Evolutionary conservation across 2,888 invertebrate species (phyloP).

Genomic region (Drosophila kanekoi): DNA sequence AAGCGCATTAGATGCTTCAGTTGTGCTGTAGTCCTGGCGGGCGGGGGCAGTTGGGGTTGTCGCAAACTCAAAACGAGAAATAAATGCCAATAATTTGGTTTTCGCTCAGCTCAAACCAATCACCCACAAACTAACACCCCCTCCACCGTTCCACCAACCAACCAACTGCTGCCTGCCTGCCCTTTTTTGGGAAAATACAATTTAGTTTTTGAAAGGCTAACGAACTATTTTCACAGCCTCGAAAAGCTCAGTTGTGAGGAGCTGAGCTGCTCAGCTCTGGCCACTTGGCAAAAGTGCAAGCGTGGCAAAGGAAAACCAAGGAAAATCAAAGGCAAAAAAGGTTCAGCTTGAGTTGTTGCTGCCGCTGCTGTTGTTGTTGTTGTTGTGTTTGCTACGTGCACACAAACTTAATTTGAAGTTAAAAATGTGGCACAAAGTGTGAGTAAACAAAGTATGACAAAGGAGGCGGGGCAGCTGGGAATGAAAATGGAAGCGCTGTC

Average conservation of each 20-base stretch:
- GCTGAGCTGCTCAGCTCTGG: slow-evolving; percentile 27
- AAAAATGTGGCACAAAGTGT: slow-evolving; percentile 75
- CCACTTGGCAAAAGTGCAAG: slow-evolving; percentile 75
- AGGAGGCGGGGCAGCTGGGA: neutral
- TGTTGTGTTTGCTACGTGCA: slow-evolving; percentile 77
- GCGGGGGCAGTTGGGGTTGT: neutral
- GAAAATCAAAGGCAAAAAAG: slow-evolving; percentile 69
- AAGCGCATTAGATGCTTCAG: slow-evolving; percentile 78
- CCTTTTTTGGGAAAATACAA: slow-evolving; percentile 75
- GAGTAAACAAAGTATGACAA: slow-evolving; percentile 55
- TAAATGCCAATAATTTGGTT: slow-evolving; percentile 81
- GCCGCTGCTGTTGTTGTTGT: slow-evolving; percentile 30
- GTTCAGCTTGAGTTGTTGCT: slow-evolving; percentile 37
- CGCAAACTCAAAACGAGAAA: slow-evolving; percentile 77
- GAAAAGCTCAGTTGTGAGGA: slow-evolving; percentile 32
- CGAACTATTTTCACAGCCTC: slow-evolving; percentile 77
- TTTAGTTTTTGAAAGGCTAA: slow-evolving; percentile 79
- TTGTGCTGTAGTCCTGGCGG: slow-evolving; percentile 34
- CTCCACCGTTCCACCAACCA: neutral
- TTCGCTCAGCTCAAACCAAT: slow-evolving; percentile 69
- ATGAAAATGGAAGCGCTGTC: slow-evolving; percentile 42
- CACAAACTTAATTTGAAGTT: slow-evolving; percentile 79
- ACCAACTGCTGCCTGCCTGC: slow-evolving; percentile 42
- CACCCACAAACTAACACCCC: slow-evolving; percentile 63
- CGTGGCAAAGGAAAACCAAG: slow-evolving; percentile 59